Evolutionary conservation across 2,113 vertebrate species (phyloP), one percentile per base, ranked within the genome.

Genomic region (Delphinapterus leucas): DNA sequence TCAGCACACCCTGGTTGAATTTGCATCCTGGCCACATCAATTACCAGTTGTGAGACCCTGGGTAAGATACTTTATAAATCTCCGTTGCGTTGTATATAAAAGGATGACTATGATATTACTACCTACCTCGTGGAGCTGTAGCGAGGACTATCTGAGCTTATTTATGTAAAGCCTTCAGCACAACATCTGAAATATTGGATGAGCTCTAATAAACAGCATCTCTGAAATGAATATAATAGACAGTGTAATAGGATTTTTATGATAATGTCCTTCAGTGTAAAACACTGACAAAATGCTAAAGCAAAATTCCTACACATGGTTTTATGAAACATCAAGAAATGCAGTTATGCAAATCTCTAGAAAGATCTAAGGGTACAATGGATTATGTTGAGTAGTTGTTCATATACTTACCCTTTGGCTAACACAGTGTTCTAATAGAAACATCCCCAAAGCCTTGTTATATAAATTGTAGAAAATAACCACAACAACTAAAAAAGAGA

Each of bases 281-380:
- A 73, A 86, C 14, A 44, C 13, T 73, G 28, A 89, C 44, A 89
- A 94, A 89, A 94, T 73, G 20, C 8, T 63, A 73, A 82, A 73
- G n/a, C 14, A 79, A 80, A 67, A 83, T 90, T 61, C 15, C 11
- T 92, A 8, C 9, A 28, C 6, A 31, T 26, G 10, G 33, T 82
- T 80, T 77, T 80, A 67, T 38, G 49, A 88, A 67, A 71, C n/a
- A 41, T 20, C 21, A 28, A 70, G 82, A 76, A 76, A 41, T 25
- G 17, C 5, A 26, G 11, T 31, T 61, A 53, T 10, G 20, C 25
- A 63, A 21, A 76, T 58, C 63, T 85, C 49, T 61, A 68, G 47
- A 77, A 88, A 81, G 33, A 60, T 55, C 9, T 63, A 73, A 80
- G 12, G 23, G 5, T 28, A 33, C 6, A 44, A 71, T 1, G 71